These are phyloP conservation scores for Euclidia mi DNA, from an alignment of 2,888 invertebrate genomes.

Conservation along the genomic window DNA sequence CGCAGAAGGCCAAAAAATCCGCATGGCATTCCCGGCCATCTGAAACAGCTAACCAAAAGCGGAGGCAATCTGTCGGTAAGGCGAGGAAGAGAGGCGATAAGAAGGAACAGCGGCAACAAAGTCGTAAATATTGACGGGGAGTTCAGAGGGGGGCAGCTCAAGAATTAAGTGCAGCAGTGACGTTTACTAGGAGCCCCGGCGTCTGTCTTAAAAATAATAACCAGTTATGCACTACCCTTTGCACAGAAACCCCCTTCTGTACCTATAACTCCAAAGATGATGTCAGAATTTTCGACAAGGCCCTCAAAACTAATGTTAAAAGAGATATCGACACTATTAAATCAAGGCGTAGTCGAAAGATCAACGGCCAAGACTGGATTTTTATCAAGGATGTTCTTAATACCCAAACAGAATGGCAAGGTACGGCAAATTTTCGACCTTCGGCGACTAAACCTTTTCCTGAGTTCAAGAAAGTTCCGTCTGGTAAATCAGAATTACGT, in stretches of 20 bases:
- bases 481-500: constrained; percentile 33
- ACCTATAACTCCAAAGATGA: constrained; percentile 7
- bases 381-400: constrained; percentile 15
- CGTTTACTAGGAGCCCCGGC: background rate
- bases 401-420: constrained; percentile 28
- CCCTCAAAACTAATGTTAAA: constrained; percentile 15
- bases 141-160: constrained; percentile 7
- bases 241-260: constrained; percentile 31
- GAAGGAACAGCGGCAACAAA: background rate
- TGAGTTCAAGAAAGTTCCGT: constrained; percentile 30
- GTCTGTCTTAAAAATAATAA: background rate
- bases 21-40: constrained; percentile 13
- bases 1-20: constrained; percentile 4
- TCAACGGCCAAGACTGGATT: constrained; percentile 16
- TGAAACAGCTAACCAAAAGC: constrained; percentile 2
- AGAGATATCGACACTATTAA: constrained; percentile 18
- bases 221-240: constrained; percentile 30
- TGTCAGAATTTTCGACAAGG: constrained; percentile 12
- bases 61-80: background rate
- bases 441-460: constrained; percentile 25
- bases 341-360: constrained; percentile 17
- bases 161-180: constrained; percentile 9
- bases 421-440: constrained; percentile 40
- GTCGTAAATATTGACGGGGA: background rate
- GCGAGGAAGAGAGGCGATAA: constrained; percentile 11